phyloP scores from a whole-genome alignment of 2,888 invertebrate species.

The Trissolcus brochymenae region DNA sequence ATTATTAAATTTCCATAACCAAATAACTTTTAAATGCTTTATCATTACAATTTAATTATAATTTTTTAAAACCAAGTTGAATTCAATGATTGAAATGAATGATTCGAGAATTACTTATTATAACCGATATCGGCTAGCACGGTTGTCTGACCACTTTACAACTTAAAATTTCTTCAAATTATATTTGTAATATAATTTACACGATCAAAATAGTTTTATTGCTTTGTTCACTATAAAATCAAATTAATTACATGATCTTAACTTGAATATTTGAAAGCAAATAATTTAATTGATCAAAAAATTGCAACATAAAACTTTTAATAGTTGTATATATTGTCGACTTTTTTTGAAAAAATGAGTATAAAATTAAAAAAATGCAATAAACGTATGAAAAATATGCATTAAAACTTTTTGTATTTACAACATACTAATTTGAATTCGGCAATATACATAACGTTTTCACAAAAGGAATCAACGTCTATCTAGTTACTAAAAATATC shows the following conservation, averaged over 20 bases:
- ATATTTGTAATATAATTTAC: no score
- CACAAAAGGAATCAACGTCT: constrained; percentile 42
- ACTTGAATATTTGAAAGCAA: constrained; percentile 19
- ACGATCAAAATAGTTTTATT: constrained; percentile 19
- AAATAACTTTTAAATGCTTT: no score
- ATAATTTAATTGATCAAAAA: constrained; percentile 6
- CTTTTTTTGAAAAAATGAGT: constrained; percentile 15
- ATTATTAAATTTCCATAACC: no score
- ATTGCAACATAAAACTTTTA: neutral
- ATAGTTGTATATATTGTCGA: constrained; percentile 30
- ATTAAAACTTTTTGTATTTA: constrained; percentile 56
- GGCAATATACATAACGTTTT: constrained; percentile 22
- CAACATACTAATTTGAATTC: constrained; percentile 28
- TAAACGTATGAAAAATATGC: constrained; percentile 46
- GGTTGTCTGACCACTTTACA: no score
- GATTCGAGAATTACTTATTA: no score
- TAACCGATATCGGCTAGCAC: no score
- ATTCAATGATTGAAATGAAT: no score
- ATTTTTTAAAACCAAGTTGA: no score
- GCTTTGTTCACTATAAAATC: constrained; percentile 25
- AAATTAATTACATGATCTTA: neutral
- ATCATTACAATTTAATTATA: no score
- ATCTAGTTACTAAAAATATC: constrained; percentile 59
- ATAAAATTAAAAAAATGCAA: constrained; percentile 25
- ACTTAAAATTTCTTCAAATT: no score